These are phyloP conservation scores for Pseudorectes ferrugineus DNA, from an alignment of 2,113 vertebrate genomes.

Conservation along the genomic window DNA sequence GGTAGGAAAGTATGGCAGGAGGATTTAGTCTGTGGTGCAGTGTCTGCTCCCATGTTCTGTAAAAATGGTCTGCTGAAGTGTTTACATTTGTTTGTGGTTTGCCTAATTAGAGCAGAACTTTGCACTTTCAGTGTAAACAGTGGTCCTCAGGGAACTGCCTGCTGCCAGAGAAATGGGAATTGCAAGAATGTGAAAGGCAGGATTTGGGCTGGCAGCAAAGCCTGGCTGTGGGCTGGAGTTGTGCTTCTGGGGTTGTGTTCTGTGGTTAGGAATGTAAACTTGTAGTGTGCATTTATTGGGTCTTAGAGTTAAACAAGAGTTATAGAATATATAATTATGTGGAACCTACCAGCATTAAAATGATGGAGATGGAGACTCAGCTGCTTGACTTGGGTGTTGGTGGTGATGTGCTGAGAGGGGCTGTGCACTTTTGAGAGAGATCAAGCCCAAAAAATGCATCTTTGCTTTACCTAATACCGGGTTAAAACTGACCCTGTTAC, in stretches of 20 bases:
- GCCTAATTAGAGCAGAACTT: slow-evolving; percentile 19
- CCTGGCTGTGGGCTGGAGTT: neutral
- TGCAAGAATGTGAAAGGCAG: neutral
- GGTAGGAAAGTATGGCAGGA: neutral
- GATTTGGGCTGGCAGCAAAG: neutral
- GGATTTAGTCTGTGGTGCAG: neutral
- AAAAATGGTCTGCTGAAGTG: neutral
- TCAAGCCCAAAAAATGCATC: neutral
- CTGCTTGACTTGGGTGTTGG: neutral
- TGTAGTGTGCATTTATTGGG: neutral
- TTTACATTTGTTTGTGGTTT: slow-evolving; percentile 9
- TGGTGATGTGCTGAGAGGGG: neutral
- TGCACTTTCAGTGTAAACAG: slow-evolving; percentile 16
- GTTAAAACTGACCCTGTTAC: neutral
- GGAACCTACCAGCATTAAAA: neutral
- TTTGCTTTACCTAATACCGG: neutral
- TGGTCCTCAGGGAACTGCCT: neutral
- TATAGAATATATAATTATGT: neutral
- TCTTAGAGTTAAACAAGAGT: neutral
- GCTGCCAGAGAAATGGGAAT: neutral
- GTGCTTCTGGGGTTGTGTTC: neutral
- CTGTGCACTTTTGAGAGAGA: neutral
- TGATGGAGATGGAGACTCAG: neutral
- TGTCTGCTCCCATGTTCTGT: neutral
- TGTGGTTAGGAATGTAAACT: neutral